phyloP scores from a whole-genome alignment of 2,797 vertebrate species.

The Myripristis murdjan region DNA sequence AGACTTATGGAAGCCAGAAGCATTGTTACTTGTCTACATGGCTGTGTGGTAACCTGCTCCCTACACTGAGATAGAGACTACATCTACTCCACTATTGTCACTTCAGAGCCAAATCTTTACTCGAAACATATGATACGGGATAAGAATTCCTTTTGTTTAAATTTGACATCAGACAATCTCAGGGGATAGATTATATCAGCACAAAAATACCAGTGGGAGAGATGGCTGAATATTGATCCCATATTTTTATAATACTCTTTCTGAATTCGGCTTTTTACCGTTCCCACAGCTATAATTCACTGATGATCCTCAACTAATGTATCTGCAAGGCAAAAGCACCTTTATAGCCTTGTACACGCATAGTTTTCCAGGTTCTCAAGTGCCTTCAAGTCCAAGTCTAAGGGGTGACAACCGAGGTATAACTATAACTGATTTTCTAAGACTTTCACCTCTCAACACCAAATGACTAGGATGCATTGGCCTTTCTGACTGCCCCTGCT shows the following conservation, averaged over 20 bases:
- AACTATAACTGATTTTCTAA: constrained; percentile 79
- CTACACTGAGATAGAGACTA: neutral
- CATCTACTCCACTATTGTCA: constrained; percentile 31
- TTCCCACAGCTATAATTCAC: constrained; percentile 3
- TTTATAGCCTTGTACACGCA: constrained; percentile 4
- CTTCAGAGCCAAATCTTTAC: constrained; percentile 23
- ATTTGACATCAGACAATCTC: constrained; percentile 29
- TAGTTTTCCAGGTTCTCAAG: constrained; percentile 24
- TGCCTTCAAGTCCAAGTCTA: constrained; percentile 52
- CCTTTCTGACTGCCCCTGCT: constrained; percentile 38
- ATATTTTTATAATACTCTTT: constrained; percentile 33
- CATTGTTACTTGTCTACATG: constrained; percentile 9
- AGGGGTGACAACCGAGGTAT: constrained; percentile 69
- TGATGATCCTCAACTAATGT: constrained; percentile 1
- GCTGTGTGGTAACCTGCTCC: neutral
- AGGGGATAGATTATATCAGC: constrained; percentile 17
- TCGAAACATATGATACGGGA: constrained; percentile 21
- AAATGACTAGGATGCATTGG: constrained; percentile 70
- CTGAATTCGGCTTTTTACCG: constrained; percentile 16
- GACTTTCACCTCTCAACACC: constrained; percentile 79
- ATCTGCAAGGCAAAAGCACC: neutral
- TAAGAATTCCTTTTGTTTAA: constrained; percentile 32
- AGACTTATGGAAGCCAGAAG: constrained; percentile 32
- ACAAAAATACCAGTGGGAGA: constrained; percentile 31
- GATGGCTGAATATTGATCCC: constrained; percentile 33